phyloP scores from a whole-genome alignment of 2,113 vertebrate genomes.

The Thermophis baileyi region DNA sequence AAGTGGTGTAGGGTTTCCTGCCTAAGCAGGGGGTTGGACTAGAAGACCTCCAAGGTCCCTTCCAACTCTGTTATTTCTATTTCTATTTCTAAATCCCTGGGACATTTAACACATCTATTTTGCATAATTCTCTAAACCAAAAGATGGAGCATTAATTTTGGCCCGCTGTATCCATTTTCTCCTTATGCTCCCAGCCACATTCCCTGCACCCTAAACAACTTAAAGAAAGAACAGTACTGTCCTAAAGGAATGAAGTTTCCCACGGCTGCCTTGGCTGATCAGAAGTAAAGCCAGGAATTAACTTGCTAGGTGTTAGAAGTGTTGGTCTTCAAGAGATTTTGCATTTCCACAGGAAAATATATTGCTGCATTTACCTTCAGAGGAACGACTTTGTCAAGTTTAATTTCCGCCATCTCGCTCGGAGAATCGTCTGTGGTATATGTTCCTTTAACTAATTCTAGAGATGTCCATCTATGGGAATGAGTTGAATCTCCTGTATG shows the following conservation, averaged over 20 bases:
- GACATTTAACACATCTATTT: not conserved
- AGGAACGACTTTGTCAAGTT: constrained; percentile 94
- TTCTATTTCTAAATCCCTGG: no score
- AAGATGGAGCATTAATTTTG: not conserved
- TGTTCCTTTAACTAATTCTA: constrained; percentile 95
- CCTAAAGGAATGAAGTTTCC: not conserved
- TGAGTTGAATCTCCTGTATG: constrained; percentile 92
- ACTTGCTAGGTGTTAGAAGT: not conserved
- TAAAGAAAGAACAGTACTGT: not conserved
- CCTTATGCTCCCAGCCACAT: not conserved
- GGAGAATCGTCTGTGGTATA: constrained; percentile 97
- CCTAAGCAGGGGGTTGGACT: no score
- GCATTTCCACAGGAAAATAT: not conserved
- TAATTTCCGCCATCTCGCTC: constrained; percentile 96
- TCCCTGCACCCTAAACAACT: not conserved
- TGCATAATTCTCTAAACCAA: not conserved
- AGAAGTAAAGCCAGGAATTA: not conserved
- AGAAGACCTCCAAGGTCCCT: no score
- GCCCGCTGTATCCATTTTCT: not conserved
- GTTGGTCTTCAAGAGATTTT: not conserved
- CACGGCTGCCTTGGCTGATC: not conserved
- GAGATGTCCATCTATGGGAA: constrained; percentile 96
- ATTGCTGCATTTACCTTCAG: constrained; percentile 81
- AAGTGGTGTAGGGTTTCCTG: no score
- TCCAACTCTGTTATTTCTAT: no score